Evolutionary conservation across 1,140 invertebrate species (phyloP), one percentile per base, ranked within the genome.

Genomic region (Drosophila triauraria): DNA sequence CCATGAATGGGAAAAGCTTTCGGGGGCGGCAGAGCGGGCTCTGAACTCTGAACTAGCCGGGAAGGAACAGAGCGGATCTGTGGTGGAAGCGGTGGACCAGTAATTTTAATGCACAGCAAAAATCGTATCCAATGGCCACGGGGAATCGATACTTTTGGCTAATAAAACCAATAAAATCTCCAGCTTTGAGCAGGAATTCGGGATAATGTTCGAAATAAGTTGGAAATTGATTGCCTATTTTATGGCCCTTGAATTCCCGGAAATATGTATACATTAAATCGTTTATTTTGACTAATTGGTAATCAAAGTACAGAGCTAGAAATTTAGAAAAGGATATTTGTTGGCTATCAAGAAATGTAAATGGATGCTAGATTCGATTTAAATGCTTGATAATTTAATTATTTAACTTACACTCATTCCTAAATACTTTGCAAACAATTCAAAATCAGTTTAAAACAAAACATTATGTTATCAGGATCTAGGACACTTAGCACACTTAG

Each of bases 61-160:
- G 30, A 20, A 50, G 35, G 54, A 75, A 75, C 56, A 76, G 67
- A 68, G 65, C 69, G 64, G 57, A 59, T 72, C 63, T 74, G 61
- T 67, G 63, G 65, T 59, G 51, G 13, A n/a, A 48, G 60, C 62
- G 62, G 38, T 67, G 61, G 67, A 53, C 44, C 47, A 65, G 38
- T 43, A 35, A 53, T 65, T 69, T 48, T 30, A 48, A 32, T 43
- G 67, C 67, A 70, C 67, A 20, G 62, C 10, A 38, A 68, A 54
- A 70, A 67, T 20, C 25, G 46, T 27, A 65, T 27, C 30, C 35
- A 15, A 43, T 23, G 25, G 32, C 46, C 6, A 23, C 20, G 20
- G 25, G 20, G 25, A 13, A 25, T 61, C 1, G 17, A 50, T 50
- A 35, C 58, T 32, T 60, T 23, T 50, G 17, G 7, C 12, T 32